Conservation (phyloP, 2,888 invertebrate species). For the Hypena proboscidalis region DNA sequence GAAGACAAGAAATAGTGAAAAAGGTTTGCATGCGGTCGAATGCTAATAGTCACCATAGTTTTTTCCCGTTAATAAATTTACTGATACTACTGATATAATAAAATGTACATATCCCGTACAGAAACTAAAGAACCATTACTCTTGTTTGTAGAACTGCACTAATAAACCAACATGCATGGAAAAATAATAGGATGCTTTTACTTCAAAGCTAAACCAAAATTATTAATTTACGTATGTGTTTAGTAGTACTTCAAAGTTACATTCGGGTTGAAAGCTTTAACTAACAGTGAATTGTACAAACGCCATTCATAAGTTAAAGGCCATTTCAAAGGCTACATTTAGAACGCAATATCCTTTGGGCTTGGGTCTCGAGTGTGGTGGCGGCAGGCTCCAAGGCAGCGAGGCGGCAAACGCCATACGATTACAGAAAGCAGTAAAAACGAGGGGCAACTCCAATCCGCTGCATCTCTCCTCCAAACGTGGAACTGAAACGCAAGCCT, state of each 20-base stretch:
- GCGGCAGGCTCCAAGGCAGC: no score
- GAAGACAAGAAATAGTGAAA: no score
- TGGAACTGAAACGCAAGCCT: slow-evolving; percentile 33
- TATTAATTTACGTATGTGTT: slow-evolving; percentile 1
- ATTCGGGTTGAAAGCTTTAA: slow-evolving; percentile 6
- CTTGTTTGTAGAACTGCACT: no score
- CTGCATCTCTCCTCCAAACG: slow-evolving; percentile 28
- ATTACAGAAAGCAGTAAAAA: slow-evolving; percentile 26
- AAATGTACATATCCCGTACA: no score
- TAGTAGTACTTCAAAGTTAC: background rate
- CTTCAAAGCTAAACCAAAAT: background rate
- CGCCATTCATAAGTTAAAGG: slow-evolving; percentile 26
- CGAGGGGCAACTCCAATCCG: slow-evolving; percentile 21
- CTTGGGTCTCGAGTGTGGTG: slow-evolving; percentile 15
- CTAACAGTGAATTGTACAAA: slow-evolving; percentile 11
- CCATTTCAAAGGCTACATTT: slow-evolving; percentile 25
- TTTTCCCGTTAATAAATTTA: no score
- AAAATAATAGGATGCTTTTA: no score
- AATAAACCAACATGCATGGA: no score
- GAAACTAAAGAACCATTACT: no score
- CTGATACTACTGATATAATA: no score
- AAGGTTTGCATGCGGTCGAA: no score
- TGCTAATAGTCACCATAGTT: no score
- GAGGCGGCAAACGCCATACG: slow-evolving; percentile 16
- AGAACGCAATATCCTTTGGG: slow-evolving; percentile 17